A percentile compares a stretch with the other conserved stretches of the same genome.
phyloP scores from a whole-genome alignment of 2,797 vertebrate species.

The Lateolabrax maculatus region DNA sequence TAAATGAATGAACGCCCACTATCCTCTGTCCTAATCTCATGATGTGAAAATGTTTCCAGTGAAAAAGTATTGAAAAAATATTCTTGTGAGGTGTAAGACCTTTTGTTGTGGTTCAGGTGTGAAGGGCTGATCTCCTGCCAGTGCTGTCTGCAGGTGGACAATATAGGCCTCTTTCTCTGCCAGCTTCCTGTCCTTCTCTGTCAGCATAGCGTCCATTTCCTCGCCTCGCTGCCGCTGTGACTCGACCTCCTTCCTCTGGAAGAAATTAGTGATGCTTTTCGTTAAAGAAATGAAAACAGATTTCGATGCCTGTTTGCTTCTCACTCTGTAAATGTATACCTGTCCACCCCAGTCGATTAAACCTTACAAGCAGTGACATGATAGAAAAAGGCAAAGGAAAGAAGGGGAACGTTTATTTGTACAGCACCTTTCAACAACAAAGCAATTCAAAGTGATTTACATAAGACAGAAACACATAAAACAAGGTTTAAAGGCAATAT shows the following conservation, averaged over 20 bases:
- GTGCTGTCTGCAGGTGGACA: slow-evolving; percentile 87
- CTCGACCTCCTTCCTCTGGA: slow-evolving; percentile 85
- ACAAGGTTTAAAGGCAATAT: background rate
- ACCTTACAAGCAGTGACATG: background rate
- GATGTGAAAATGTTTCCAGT: background rate
- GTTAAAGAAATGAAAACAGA: background rate
- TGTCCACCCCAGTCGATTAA: background rate
- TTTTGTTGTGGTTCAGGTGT: slow-evolving; percentile 65
- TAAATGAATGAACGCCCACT: background rate
- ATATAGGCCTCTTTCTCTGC: slow-evolving; percentile 92
- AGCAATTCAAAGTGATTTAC: background rate
- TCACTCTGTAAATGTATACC: background rate
- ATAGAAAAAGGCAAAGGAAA: background rate
- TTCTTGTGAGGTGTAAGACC: slow-evolving; percentile 66
- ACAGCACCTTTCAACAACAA: background rate
- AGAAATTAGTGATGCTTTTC: background rate
- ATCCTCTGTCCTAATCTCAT: background rate
- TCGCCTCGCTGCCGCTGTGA: slow-evolving; percentile 84
- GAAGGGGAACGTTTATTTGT: background rate
- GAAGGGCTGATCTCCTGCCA: slow-evolving; percentile 73
- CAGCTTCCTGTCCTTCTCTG: slow-evolving; percentile 88
- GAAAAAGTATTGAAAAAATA: background rate
- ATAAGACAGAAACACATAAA: background rate
- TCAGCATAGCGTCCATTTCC: slow-evolving; percentile 91
- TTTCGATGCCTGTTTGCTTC: background rate